phyloP scores from a whole-genome alignment of 2,888 invertebrate species.

The Phyllotreta cruciferae region DNA sequence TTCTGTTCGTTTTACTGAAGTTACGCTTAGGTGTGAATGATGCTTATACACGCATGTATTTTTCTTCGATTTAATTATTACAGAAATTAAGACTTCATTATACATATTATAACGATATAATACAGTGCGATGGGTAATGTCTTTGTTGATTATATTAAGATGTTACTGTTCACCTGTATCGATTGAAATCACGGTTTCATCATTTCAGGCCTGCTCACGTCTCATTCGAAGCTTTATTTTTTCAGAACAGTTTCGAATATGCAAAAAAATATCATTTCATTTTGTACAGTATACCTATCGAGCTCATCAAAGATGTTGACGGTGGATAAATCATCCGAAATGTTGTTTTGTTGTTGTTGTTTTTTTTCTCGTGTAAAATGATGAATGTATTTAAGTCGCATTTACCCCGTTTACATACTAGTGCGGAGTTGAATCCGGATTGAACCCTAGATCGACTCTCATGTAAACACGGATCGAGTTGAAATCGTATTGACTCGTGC shows the following conservation, averaged over 20 bases:
- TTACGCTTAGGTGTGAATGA: slow-evolving; percentile 46
- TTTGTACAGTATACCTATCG: slow-evolving; percentile 21
- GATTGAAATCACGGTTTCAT: slow-evolving; percentile 47
- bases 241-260: slow-evolving; percentile 28
- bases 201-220: slow-evolving; percentile 47
- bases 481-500: too few species aligned
- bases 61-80: slow-evolving; percentile 44
- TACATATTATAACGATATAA: slow-evolving; percentile 36
- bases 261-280: slow-evolving; percentile 23
- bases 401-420: too few species aligned
- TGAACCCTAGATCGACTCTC: too few species aligned
- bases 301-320: slow-evolving; percentile 26
- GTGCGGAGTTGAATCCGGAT: too few species aligned
- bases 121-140: not conserved
- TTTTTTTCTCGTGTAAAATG: slow-evolving; percentile 10
- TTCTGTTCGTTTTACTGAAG: slow-evolving; percentile 27
- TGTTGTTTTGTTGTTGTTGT: slow-evolving; percentile 28
- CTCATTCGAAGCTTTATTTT: slow-evolving; percentile 42
- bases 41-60: slow-evolving; percentile 54
- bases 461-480: too few species aligned
- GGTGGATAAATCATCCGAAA: slow-evolving; percentile 27
- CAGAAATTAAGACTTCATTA: slow-evolving; percentile 45
- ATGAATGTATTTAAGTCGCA: not conserved
- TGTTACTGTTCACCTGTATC: not conserved
- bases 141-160: too few species aligned